These are phyloP conservation scores for Halcyon senegalensis DNA, from an alignment of 2,113 vertebrate species.

Conservation along the genomic window DNA sequence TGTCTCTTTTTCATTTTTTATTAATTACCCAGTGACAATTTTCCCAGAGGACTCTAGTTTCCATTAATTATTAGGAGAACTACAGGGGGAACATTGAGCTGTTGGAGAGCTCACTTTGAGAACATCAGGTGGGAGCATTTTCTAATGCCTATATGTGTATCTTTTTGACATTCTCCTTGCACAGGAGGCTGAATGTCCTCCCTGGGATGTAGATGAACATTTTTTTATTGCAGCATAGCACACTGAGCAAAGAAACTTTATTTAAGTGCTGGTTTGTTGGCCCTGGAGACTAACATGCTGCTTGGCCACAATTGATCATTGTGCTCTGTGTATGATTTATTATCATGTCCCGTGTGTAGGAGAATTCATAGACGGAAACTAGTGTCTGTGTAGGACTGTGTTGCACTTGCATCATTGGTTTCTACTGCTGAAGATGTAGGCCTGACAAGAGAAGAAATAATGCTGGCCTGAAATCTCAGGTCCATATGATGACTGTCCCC, in stretches of 20 bases:
- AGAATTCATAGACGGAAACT: constrained; percentile 11
- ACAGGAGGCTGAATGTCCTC: constrained; percentile 12
- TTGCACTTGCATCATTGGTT: not conserved
- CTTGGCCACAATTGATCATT: not conserved
- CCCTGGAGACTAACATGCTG: constrained; percentile 13
- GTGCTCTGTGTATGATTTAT: constrained; percentile 21
- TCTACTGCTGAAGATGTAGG: not conserved
- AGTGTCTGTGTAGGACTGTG: not conserved
- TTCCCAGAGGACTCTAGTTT: constrained; percentile 21
- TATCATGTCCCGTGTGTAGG: not conserved
- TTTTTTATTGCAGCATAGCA: not conserved
- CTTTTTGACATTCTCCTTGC: constrained; percentile 20
- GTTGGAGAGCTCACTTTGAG: constrained; percentile 15
- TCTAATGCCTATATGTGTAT: not conserved
- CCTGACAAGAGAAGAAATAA: not conserved
- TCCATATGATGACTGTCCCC: not conserved
- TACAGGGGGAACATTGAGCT: not conserved
- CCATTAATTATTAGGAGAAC: constrained; percentile 51
- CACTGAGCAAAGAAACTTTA: constrained; percentile 11
- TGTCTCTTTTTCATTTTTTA: constrained; percentile 39
- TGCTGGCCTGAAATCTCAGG: not conserved
- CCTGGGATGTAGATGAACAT: not conserved
- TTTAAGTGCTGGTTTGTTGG: constrained; percentile 16
- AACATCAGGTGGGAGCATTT: constrained; percentile 2
- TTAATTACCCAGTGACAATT: constrained; percentile 58